Evolutionary conservation across 2,797 vertebrate genomes (phyloP).

Genomic region (Poecilia wingei): DNA sequence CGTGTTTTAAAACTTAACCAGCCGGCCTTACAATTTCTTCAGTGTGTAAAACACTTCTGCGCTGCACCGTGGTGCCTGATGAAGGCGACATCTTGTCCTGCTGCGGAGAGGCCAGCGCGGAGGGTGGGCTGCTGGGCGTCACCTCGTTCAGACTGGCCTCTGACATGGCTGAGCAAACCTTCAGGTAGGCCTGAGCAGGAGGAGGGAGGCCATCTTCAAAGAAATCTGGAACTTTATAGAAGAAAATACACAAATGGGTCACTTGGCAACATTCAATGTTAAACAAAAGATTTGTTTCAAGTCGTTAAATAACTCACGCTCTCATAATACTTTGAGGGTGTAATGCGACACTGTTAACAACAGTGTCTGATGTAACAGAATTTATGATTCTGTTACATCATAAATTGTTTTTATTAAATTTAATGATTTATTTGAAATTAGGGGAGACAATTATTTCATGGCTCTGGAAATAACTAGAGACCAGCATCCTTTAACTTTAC

Average conservation of each 20-base stretch:
- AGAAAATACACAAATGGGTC: background rate
- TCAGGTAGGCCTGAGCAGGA: conserved; percentile 83
- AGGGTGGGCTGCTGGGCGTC: conserved; percentile 51
- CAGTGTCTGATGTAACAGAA: too few species aligned
- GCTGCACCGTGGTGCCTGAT: conserved; percentile 78
- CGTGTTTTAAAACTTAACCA: background rate
- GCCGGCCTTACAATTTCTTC: conserved; percentile 79
- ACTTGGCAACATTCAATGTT: background rate
- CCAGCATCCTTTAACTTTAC: background rate
- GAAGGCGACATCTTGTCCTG: conserved; percentile 50
- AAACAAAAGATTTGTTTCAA: background rate
- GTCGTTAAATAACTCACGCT: background rate
- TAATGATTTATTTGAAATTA: background rate
- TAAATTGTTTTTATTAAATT: background rate
- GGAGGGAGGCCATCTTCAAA: conserved; percentile 81
- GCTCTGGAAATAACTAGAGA: background rate
- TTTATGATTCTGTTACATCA: background rate
- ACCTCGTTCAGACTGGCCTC: conserved; percentile 71
- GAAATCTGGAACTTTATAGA: conserved; percentile 72
- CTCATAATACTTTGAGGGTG: background rate
- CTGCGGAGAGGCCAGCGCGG: conserved; percentile 49
- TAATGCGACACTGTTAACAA: background rate
- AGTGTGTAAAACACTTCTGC: conserved; percentile 78
- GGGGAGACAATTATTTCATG: background rate
- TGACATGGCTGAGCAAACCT: conserved; percentile 78